These are phyloP conservation scores for Hydriomena furcata DNA, from an alignment of 2,888 invertebrate genomes.

Conservation along the genomic window DNA sequence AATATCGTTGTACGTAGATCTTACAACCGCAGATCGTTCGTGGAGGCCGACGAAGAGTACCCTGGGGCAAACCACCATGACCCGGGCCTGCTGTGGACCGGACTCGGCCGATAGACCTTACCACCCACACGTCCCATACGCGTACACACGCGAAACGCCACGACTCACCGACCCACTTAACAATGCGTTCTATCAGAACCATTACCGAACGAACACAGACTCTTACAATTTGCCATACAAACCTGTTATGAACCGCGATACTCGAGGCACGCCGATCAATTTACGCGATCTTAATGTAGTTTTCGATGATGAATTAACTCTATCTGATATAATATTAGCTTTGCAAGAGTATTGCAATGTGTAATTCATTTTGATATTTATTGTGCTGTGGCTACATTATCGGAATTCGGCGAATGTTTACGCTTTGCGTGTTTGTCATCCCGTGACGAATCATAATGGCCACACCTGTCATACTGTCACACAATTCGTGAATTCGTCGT, in stretches of 20 bases:
- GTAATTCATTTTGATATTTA: no score
- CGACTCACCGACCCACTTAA: no score
- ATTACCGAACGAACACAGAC: no score
- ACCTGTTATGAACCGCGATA: no score
- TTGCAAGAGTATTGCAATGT: slow-evolving; percentile 44
- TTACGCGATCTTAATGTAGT: slow-evolving; percentile 19
- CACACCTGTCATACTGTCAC: no score
- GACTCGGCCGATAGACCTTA: slow-evolving; percentile 79
- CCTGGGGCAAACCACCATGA: slow-evolving; percentile 85
- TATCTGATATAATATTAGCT: slow-evolving; percentile 47
- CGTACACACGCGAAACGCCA: slow-evolving; percentile 13
- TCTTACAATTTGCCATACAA: no score
- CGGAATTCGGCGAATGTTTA: no score
- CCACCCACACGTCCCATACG: slow-evolving; percentile 16
- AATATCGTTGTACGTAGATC: slow-evolving; percentile 78
- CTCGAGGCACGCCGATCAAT: slow-evolving; percentile 6
- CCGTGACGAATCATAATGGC: no score
- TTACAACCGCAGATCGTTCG: slow-evolving; percentile 84
- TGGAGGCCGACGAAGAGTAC: slow-evolving; percentile 81
- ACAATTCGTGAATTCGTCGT: no score
- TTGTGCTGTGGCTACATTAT: no score
- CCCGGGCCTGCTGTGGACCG: slow-evolving; percentile 86
- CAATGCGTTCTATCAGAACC: no score
- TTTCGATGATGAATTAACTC: slow-evolving; percentile 24
- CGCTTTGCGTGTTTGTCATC: no score